These are phyloP conservation scores for Paedocypris sp. DNA, from an alignment of 2,113 vertebrate species.

Conservation along the genomic window DNA sequence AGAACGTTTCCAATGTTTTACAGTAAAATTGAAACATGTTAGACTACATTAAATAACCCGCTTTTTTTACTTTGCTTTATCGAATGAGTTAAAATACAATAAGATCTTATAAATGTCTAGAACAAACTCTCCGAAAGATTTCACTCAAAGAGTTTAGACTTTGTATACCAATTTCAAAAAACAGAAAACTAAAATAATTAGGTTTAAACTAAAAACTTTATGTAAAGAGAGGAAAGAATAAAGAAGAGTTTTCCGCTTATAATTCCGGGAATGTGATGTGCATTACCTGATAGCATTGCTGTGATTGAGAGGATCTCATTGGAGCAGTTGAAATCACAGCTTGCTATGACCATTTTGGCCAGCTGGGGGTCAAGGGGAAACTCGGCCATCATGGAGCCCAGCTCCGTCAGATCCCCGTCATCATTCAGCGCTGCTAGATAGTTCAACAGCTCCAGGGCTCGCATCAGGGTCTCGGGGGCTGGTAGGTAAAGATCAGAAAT, in stretches of 20 bases:
- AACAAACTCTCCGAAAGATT: too few relatives aligned
- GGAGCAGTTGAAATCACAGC: slow-evolving; percentile 98
- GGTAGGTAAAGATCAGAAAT: slow-evolving; percentile 18
- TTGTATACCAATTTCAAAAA: too few relatives aligned
- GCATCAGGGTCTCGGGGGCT: slow-evolving; percentile 97
- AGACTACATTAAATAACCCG: too few relatives aligned
- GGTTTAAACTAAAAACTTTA: too few relatives aligned
- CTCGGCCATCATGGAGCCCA: slow-evolving; percentile 98
- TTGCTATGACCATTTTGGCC: slow-evolving; percentile 98
- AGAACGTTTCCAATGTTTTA: too few relatives aligned
- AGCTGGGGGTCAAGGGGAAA: slow-evolving; percentile 92
- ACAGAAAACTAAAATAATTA: too few relatives aligned
- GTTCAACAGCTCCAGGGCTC: slow-evolving; percentile 91
- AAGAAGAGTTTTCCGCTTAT: not conserved
- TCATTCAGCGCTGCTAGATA: slow-evolving; percentile 93
- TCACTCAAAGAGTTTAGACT: too few relatives aligned
- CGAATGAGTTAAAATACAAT: too few relatives aligned
- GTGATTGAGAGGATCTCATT: slow-evolving; percentile 98
- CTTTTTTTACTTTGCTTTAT: too few relatives aligned
- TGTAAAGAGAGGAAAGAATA: too few relatives aligned
- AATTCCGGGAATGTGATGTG: not conserved
- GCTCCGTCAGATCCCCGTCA: slow-evolving; percentile 88
- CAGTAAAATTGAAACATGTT: too few relatives aligned
- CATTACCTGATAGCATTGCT: slow-evolving; percentile 97
- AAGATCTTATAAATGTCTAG: too few relatives aligned